Percentiles rank a stretch among this genome's conserved stretches.
phyloP scores from a whole-genome alignment of 2,113 vertebrate genomes.

The Podarcis muralis region DNA sequence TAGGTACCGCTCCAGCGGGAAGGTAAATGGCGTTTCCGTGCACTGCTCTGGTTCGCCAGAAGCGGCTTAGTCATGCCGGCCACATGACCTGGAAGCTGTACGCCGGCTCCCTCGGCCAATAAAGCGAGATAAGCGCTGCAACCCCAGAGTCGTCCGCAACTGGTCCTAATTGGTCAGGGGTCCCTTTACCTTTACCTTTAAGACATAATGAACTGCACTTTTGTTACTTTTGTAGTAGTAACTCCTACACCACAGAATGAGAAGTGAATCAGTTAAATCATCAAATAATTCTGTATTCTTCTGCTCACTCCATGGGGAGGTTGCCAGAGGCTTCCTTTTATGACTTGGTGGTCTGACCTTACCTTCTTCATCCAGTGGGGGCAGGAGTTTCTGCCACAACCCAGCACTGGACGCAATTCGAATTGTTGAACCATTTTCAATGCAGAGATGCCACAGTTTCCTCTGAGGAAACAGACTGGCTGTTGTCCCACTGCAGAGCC shows the following conservation, averaged over 20 bases:
- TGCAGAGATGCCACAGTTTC: not conserved
- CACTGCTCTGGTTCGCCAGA: no score
- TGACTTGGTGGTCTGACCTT: not conserved
- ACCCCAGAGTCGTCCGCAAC: no score
- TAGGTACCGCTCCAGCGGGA: no score
- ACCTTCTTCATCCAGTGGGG: not conserved
- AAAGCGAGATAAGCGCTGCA: no score
- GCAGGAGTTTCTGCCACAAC: not conserved
- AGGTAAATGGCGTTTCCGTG: no score
- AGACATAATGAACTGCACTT: not conserved
- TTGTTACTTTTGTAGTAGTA: not conserved
- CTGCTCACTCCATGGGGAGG: not conserved
- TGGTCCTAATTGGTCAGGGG: no score
- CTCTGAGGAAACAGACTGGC: not conserved
- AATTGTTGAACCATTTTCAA: not conserved
- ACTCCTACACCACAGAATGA: not conserved
- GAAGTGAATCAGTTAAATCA: not conserved
- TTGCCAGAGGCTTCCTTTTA: not conserved
- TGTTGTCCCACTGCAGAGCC: not conserved
- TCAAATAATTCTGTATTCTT: not conserved
- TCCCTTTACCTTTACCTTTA: no score
- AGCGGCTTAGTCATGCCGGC: no score
- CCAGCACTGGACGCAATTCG: not conserved
- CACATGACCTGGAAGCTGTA: no score
- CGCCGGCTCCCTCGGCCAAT: no score